Percentiles rank a stretch among this genome's conserved stretches.
These are phyloP conservation scores for Odontesthes bonariensis DNA, from an alignment of 2,113 vertebrate genomes.

Conservation along the genomic window DNA sequence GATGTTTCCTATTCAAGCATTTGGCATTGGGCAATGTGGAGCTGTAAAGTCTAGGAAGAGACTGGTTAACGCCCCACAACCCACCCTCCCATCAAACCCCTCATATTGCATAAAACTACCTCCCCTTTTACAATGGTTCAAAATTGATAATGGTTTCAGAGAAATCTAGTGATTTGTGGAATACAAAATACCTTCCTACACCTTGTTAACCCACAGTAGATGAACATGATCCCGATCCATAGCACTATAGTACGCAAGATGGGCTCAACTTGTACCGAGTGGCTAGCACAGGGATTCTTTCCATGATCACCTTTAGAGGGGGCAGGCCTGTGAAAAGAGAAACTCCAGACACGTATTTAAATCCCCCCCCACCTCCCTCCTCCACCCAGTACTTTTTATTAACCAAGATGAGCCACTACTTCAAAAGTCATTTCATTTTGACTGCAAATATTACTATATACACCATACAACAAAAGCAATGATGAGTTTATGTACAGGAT, in stretches of 20 bases:
- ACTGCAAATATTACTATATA: not conserved
- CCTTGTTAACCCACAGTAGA: conserved; percentile 58
- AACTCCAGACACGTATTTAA: conserved; percentile 78
- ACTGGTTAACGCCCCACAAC: conserved; percentile 79
- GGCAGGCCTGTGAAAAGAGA: conserved; percentile 81
- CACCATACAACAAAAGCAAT: conserved; percentile 32
- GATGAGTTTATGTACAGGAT: conserved; percentile 58
- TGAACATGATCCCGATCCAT: conserved; percentile 65
- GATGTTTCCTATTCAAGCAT: conserved; percentile 69
- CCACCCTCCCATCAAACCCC: conserved; percentile 51
- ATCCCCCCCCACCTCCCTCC: conserved; percentile 46
- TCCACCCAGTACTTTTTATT: conserved; percentile 16
- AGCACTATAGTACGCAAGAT: conserved; percentile 58
- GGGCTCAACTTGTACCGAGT: conserved; percentile 61
- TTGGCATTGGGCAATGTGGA: conserved; percentile 65
- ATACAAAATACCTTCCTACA: conserved; percentile 79
- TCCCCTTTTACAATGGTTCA: conserved; percentile 38
- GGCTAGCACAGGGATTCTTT: conserved; percentile 64
- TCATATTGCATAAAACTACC: conserved; percentile 32
- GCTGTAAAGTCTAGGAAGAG: conserved; percentile 85
- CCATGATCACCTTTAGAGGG: conserved; percentile 64
- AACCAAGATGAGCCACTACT: not conserved
- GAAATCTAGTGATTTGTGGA: conserved; percentile 32
- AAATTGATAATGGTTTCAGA: not conserved
- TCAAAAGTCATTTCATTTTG: conserved; percentile 6